Evolutionary conservation across 2,113 vertebrate genomes (phyloP).

Genomic region (Thryonomys swinderianus): DNA sequence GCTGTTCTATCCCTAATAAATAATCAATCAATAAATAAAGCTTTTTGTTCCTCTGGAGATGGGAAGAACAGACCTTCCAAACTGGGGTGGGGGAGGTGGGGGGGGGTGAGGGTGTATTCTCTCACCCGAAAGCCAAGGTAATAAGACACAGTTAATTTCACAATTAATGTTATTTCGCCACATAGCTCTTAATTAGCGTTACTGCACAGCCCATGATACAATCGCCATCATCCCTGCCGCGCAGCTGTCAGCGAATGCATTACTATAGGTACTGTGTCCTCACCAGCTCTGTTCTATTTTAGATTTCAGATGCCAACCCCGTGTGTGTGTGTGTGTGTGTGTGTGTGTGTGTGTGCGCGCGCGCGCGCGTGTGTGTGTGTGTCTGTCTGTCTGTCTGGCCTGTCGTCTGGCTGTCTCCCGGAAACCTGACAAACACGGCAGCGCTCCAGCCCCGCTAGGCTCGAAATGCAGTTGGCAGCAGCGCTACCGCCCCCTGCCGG

Average conservation of each 20-base stretch:
- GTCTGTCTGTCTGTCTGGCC: not conserved
- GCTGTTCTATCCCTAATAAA: constrained; percentile 1
- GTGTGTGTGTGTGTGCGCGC: fast-evolving
- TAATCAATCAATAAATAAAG: not conserved
- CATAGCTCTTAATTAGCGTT: not conserved
- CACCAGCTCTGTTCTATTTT: not conserved
- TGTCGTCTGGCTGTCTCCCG: no score
- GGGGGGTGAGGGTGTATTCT: not conserved
- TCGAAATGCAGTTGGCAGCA: not conserved
- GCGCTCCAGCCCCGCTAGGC: fast-evolving
- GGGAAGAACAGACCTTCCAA: not conserved
- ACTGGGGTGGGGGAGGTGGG: no score
- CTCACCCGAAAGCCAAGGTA: not conserved
- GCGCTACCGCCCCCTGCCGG: constrained; percentile 64
- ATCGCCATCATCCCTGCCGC: not conserved
- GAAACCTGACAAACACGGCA: not conserved
- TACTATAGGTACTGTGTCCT: not conserved
- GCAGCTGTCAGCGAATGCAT: not conserved
- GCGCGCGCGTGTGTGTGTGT: not conserved
- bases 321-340: no score
- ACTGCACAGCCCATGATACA: not conserved
- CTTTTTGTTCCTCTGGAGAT: not conserved
- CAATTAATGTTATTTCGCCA: not conserved
- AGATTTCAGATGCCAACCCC: not conserved
- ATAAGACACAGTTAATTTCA: not conserved